Evolutionary conservation across 2,888 invertebrate species (phyloP).

Genomic region (Bombylius major): DNA sequence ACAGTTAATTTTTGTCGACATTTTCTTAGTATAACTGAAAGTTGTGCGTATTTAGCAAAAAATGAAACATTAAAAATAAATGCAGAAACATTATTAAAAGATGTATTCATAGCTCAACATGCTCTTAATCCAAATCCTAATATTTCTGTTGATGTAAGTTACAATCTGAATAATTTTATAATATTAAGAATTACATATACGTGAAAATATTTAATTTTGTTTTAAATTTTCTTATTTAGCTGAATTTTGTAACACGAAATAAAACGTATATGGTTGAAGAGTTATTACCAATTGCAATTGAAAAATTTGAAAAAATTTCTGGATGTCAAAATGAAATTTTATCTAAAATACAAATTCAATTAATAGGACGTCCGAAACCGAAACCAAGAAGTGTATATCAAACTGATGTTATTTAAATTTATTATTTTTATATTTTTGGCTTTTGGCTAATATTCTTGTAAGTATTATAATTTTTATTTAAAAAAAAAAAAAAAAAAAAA

Average conservation of each 20-base stretch:
- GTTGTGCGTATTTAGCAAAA: conserved; percentile 33
- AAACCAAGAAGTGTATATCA: conserved; percentile 36
- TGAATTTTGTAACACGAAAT: conserved; percentile 35
- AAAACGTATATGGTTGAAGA: conserved; percentile 31
- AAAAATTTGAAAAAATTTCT: conserved; percentile 29
- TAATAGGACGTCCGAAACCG: conserved; percentile 28
- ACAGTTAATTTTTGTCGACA: conserved; percentile 34
- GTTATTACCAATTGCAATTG: conserved; percentile 30
- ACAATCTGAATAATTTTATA: neutral
- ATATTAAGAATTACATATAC: neutral
- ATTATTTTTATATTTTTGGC: too few relatives aligned
- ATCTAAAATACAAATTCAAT: conserved; percentile 22
- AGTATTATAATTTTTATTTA: too few relatives aligned
- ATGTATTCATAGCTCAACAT: conserved; percentile 32
- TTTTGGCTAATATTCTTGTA: too few relatives aligned
- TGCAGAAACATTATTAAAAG: conserved; percentile 27
- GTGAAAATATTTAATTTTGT: conserved; percentile 2
- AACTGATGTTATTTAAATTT: conserved; percentile 31
- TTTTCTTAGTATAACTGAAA: conserved; percentile 30
- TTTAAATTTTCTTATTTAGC: conserved; percentile 19
- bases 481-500: too few relatives aligned
- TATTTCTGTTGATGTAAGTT: conserved; percentile 31
- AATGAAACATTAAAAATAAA: conserved; percentile 29
- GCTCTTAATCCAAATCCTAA: conserved; percentile 28
- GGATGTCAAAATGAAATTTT: conserved; percentile 26